Percentiles rank a stretch among this genome's conserved stretches.
Evolutionary conservation across 2,113 vertebrate species (phyloP).

Genomic region (Labeo catla): DNA sequence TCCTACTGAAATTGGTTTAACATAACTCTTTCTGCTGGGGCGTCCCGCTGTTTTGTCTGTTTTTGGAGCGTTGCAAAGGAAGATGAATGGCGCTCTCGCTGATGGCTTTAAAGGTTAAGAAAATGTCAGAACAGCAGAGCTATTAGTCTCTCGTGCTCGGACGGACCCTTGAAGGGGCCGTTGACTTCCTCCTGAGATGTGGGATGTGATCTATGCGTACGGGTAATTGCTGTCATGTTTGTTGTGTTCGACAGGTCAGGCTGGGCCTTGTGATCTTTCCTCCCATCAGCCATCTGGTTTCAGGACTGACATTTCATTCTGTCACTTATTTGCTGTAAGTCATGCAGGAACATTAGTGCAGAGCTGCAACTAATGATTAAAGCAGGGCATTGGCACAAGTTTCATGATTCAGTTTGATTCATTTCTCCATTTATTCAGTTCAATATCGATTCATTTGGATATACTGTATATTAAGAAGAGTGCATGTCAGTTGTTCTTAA

Average conservation of each 20-base stretch:
- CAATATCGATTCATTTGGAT: no score
- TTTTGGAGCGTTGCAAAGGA: constrained; percentile 34
- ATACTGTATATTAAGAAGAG: neutral
- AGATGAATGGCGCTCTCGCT: constrained; percentile 45
- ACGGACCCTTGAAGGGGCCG: constrained; percentile 16
- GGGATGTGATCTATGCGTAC: constrained; percentile 11
- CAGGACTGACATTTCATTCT: constrained; percentile 38
- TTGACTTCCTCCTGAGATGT: constrained; percentile 21
- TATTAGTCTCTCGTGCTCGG: constrained; percentile 28
- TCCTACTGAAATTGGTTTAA: constrained; percentile 9
- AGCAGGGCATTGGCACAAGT: no score
- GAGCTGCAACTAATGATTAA: neutral
- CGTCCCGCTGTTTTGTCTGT: constrained; percentile 32
- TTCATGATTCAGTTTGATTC: no score
- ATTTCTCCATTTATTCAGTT: no score
- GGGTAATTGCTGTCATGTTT: constrained; percentile 48
- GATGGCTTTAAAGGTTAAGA: constrained; percentile 45
- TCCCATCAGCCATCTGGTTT: constrained; percentile 37
- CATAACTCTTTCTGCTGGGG: constrained; percentile 19
- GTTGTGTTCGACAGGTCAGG: constrained; percentile 6
- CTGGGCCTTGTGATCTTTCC: neutral
- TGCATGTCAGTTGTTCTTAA: no score
- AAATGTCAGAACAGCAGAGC: constrained; percentile 43
- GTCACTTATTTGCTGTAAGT: neutral
- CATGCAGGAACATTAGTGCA: neutral